Evolutionary conservation across 2,113 vertebrate species (phyloP).

Genomic region (Poecile atricapillus): DNA sequence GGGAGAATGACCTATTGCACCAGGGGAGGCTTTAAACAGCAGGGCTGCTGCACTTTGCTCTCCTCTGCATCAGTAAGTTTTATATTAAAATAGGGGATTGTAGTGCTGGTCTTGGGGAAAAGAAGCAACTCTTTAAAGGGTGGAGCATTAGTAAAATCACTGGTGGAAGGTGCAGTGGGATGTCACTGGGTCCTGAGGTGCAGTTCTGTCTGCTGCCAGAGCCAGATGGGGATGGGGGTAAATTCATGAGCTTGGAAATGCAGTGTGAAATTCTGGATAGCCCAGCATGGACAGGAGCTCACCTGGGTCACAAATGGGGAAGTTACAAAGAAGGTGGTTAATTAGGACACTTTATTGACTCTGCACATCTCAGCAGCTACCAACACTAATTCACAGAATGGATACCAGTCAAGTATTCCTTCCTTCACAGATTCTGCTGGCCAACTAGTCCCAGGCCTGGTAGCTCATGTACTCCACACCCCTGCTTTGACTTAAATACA

Average conservation of each 20-base stretch:
- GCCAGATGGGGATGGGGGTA: background rate
- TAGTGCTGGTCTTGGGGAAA: background rate
- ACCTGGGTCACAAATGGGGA: background rate
- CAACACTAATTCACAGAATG: background rate
- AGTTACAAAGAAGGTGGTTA: background rate
- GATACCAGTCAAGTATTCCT: background rate
- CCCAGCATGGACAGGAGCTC: background rate
- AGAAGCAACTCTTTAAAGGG: background rate
- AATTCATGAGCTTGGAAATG: background rate
- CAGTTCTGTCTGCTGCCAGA: background rate
- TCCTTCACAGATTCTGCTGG: background rate
- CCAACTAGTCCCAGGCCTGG: background rate
- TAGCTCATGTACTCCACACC: background rate
- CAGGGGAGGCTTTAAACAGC: background rate
- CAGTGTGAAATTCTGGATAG: background rate
- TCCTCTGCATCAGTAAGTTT: background rate
- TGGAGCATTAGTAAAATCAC: background rate
- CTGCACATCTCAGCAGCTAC: background rate
- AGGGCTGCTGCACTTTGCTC: background rate
- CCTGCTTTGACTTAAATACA: background rate
- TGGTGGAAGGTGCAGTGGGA: background rate
- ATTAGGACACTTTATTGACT: background rate
- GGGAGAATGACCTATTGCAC: background rate
- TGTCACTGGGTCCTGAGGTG: background rate
- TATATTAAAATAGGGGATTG: background rate